phyloP scores from a whole-genome alignment of 2,797 vertebrate genomes.

The Tapera naevia region DNA sequence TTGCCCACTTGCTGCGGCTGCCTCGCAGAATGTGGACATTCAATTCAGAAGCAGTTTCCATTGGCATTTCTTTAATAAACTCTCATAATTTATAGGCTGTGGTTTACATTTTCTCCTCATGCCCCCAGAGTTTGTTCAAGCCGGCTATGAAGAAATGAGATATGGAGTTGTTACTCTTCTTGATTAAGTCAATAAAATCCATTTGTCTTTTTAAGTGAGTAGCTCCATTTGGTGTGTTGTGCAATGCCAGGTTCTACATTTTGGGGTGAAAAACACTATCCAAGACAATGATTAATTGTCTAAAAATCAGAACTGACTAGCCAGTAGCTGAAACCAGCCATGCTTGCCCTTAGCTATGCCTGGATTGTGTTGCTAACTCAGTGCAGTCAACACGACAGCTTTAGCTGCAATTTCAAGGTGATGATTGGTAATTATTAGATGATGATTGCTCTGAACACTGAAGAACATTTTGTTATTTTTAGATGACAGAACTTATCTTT shows the following conservation, averaged over 20 bases:
- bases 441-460: background rate
- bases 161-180: slow-evolving; percentile 26
- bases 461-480: background rate
- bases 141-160: slow-evolving; percentile 17
- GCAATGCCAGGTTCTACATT: background rate
- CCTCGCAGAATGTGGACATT: background rate
- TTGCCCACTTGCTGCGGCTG: background rate
- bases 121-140: background rate
- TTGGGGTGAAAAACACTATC: background rate
- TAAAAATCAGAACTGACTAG: background rate
- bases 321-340: background rate
- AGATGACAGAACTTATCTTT: background rate
- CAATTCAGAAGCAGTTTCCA: background rate
- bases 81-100: slow-evolving; percentile 31
- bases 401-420: background rate
- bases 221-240: background rate
- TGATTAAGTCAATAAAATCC: slow-evolving; percentile 50
- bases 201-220: slow-evolving; percentile 34
- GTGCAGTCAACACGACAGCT: background rate
- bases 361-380: background rate
- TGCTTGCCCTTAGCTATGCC: background rate
- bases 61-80: slow-evolving; percentile 47
- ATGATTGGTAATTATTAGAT: background rate
- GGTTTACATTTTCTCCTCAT: background rate
- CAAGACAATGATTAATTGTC: background rate